Percentiles rank a stretch among this genome's conserved stretches.
Conservation (phyloP, 1,140 invertebrate genomes). For the Melanaphis sacchari region DNA sequence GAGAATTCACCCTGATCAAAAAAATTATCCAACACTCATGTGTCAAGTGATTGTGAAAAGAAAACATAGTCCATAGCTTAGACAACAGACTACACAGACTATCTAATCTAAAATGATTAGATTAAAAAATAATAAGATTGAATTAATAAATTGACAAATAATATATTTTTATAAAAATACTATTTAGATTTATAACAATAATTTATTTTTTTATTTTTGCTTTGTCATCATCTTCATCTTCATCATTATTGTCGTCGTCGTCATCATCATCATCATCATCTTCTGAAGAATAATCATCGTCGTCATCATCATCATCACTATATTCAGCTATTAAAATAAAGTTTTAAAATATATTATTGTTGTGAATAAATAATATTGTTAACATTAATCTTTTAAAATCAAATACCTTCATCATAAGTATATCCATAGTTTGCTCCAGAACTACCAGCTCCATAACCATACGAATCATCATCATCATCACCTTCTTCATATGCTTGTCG, state of each 20-base stretch:
- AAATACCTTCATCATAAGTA: constrained; percentile 62
- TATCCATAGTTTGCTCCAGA: constrained; percentile 63
- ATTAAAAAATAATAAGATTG: neutral
- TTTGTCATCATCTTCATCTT: constrained; percentile 42
- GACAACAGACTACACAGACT: neutral
- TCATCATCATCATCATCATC: constrained; percentile 56
- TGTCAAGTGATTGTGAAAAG: neutral
- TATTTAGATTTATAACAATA: neutral
- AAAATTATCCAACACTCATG: neutral
- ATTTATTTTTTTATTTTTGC: constrained; percentile 42
- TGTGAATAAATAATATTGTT: neutral
- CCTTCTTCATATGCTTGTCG: constrained; percentile 74
- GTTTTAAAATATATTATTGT: neutral
- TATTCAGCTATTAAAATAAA: constrained; percentile 38
- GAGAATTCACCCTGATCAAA: too few relatives aligned
- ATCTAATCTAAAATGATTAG: neutral
- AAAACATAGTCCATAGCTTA: neutral
- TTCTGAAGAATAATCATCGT: constrained; percentile 40
- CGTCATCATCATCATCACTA: constrained; percentile 57
- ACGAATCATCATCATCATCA: constrained; percentile 67
- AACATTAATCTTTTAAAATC: too few relatives aligned
- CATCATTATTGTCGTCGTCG: constrained; percentile 53
- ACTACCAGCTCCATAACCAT: constrained; percentile 66
- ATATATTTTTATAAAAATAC: constrained; percentile 19
- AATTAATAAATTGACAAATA: neutral